phyloP scores from a whole-genome alignment of 2,888 invertebrate genomes.

The Trichopria drosophilae region DNA sequence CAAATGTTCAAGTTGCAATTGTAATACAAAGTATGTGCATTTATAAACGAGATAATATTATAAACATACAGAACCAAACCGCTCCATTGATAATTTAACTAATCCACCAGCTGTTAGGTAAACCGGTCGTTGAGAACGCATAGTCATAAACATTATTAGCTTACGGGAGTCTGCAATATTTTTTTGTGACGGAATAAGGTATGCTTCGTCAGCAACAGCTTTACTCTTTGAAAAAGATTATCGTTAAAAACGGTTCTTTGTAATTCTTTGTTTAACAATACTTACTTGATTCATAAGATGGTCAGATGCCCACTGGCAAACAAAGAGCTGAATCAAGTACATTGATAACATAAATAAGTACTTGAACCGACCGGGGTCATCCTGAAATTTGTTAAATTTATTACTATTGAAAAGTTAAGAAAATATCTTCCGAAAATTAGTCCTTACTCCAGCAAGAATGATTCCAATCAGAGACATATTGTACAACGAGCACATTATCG shows the following conservation, averaged over 20 bases:
- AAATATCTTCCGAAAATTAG: too few relatives aligned
- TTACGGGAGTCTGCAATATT: too few relatives aligned
- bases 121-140: slow-evolving; percentile 5
- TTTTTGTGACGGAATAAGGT: too few relatives aligned
- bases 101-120: slow-evolving; percentile 6
- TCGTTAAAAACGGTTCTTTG: too few relatives aligned
- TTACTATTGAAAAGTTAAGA: not conserved
- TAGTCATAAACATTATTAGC: not conserved
- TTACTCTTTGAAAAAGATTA: too few relatives aligned
- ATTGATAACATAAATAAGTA: not conserved
- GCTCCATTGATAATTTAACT: slow-evolving; percentile 8
- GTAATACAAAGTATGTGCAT: too few relatives aligned
- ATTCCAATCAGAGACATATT: slow-evolving; percentile 15
- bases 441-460: slow-evolving; percentile 4
- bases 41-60: too few relatives aligned
- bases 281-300: slow-evolving; percentile 6
- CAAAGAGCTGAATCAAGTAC: not conserved
- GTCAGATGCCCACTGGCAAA: slow-evolving; percentile 18
- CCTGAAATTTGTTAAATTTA: not conserved
- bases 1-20: too few relatives aligned
- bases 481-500: slow-evolving; percentile 4
- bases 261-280: too few relatives aligned
- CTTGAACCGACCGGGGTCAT: slow-evolving; percentile 10
- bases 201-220: too few relatives aligned
- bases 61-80: slow-evolving; percentile 10